phyloP scores from a whole-genome alignment of 2,888 invertebrate genomes.

The Apotomis capreana region DNA sequence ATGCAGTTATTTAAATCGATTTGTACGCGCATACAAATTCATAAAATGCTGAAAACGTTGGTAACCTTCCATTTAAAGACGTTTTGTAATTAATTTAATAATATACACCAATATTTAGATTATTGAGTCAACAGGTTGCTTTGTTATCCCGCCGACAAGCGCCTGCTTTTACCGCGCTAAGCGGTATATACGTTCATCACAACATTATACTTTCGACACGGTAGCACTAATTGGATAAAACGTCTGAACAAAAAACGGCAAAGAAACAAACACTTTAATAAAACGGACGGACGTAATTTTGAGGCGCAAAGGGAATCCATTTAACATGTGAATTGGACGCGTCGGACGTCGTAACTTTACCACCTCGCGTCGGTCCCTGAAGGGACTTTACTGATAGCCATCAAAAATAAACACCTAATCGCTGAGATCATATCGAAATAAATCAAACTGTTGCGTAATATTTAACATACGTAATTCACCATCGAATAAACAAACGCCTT shows the following conservation, averaged over 20 bases:
- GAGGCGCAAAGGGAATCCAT: slow-evolving; percentile 79
- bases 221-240: slow-evolving; percentile 83
- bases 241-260: slow-evolving; percentile 74
- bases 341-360: slow-evolving; percentile 66
- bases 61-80: neutral
- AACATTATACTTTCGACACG: slow-evolving; percentile 83
- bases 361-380: neutral
- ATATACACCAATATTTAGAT: slow-evolving; percentile 20
- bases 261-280: slow-evolving; percentile 82
- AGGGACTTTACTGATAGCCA: slow-evolving; percentile 12
- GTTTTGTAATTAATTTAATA: slow-evolving; percentile 9
- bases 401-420: slow-evolving; percentile 25
- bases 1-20: neutral
- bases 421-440: slow-evolving; percentile 13
- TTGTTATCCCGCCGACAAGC: slow-evolving; percentile 63
- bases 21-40: neutral
- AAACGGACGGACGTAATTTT: slow-evolving; percentile 73
- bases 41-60: neutral
- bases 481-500: slow-evolving; percentile 17
- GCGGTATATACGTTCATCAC: slow-evolving; percentile 75
- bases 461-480: slow-evolving; percentile 12
- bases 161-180: slow-evolving; percentile 77
- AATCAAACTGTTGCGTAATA: slow-evolving; percentile 21
- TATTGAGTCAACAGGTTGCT: slow-evolving; percentile 41
- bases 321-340: slow-evolving; percentile 82